Conservation (phyloP, 2,113 vertebrate species). For the Megaceryle maxima region DNA sequence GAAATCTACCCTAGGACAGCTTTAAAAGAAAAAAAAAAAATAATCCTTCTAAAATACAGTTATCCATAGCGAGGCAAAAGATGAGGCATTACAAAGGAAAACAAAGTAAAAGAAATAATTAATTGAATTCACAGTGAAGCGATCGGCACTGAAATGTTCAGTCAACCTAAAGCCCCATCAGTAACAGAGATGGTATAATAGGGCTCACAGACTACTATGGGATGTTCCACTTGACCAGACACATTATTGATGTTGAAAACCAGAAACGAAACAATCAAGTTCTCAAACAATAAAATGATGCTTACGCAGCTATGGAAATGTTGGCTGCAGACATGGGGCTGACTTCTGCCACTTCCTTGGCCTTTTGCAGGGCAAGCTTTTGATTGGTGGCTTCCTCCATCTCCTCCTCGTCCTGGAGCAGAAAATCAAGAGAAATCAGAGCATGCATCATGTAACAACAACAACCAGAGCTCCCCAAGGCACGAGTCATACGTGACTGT, state of each 20-base stretch:
- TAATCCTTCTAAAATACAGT: background rate
- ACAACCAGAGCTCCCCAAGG: background rate
- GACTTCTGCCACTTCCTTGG: slow-evolving; percentile 96
- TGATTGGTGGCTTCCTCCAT: slow-evolving; percentile 96
- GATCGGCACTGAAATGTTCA: background rate
- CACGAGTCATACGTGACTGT: fast-evolving
- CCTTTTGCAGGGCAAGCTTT: slow-evolving; percentile 94
- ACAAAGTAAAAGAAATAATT: background rate
- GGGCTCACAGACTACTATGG: background rate
- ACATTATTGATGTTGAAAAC: fast-evolving
- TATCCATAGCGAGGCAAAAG: background rate
- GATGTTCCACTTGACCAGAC: background rate
- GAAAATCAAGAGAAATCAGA: background rate
- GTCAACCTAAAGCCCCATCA: background rate
- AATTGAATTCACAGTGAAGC: background rate
- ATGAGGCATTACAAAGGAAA: background rate
- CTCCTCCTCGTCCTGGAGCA: slow-evolving; percentile 91
- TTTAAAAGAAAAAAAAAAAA: background rate
- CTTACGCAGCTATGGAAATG: slow-evolving; percentile 96
- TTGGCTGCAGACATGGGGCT: slow-evolving; percentile 94
- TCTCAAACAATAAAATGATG: background rate
- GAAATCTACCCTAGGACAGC: slow-evolving; percentile 27
- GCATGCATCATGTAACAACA: fast-evolving
- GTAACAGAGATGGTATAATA: background rate
- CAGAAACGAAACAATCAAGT: background rate